Percentiles rank a stretch among this genome's conserved stretches.
Evolutionary conservation across 2,888 invertebrate genomes (phyloP).

Genomic region (Tillus elongatus): DNA sequence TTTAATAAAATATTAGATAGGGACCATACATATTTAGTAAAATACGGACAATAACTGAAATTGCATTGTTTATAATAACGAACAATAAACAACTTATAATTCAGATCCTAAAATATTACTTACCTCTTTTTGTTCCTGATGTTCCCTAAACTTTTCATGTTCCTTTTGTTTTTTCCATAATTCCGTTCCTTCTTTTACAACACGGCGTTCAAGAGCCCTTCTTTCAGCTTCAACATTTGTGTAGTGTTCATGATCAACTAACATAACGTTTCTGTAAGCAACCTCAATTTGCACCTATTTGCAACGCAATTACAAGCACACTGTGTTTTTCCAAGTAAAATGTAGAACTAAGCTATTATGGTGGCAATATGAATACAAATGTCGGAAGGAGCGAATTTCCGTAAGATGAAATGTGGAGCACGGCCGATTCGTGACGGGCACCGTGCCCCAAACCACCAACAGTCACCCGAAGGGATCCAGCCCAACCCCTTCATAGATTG

Average conservation of each 20-base stretch:
- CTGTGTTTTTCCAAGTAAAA: too few species aligned
- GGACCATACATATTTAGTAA: too few species aligned
- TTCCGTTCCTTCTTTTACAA: neutral
- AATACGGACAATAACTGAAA: too few species aligned
- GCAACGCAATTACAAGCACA: too few species aligned
- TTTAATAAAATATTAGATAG: too few species aligned
- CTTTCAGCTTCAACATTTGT: neutral
- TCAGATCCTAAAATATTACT: constrained; percentile 6
- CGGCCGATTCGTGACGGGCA: constrained; percentile 3
- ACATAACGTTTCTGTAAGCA: neutral
- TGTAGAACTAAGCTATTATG: too few species aligned
- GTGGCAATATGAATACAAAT: too few species aligned
- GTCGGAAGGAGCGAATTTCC: too few species aligned
- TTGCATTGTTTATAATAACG: too few species aligned
- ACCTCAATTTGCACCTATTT: too few species aligned
- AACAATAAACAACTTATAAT: neutral
- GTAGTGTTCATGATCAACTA: neutral
- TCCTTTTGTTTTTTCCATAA: constrained; percentile 34
- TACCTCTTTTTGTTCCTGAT: constrained; percentile 36
- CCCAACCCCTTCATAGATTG: neutral
- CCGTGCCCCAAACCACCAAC: neutral
- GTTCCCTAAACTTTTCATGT: constrained; percentile 26
- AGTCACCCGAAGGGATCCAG: neutral
- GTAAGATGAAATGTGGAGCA: neutral
- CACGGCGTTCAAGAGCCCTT: neutral